These are phyloP conservation scores for Spinibarbus caldwelli DNA, from an alignment of 2,797 vertebrate genomes.

Conservation along the genomic window DNA sequence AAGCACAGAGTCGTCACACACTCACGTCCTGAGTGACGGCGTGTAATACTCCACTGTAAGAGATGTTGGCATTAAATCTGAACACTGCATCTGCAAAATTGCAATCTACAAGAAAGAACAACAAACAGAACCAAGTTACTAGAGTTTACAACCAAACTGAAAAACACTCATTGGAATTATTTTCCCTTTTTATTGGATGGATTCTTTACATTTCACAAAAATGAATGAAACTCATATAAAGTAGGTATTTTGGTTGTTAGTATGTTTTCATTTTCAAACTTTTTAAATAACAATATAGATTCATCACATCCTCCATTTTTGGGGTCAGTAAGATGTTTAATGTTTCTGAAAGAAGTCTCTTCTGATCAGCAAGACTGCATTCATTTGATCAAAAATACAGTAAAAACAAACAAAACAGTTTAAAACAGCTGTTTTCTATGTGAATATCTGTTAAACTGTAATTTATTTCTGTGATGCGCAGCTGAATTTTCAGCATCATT, in stretches of 20 bases:
- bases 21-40: constrained; percentile 99
- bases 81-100: constrained; percentile 97
- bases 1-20: not conserved
- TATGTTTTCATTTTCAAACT: not conserved
- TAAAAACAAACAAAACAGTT: not conserved
- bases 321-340: too few species aligned
- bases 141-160: not conserved
- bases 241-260: too few species aligned
- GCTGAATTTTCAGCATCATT: too few species aligned
- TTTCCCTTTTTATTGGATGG: not conserved
- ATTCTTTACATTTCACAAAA: not conserved
- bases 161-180: not conserved
- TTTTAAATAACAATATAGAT: not conserved
- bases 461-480: too few species aligned
- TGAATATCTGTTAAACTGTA: not conserved
- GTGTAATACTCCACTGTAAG: constrained; percentile 97
- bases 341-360: not conserved
- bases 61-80: constrained; percentile 97
- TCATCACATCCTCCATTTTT: not conserved
- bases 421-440: not conserved
- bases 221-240: too few species aligned
- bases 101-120: constrained; percentile 79
- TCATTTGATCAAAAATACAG: not conserved
- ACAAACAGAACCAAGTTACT: not conserved
- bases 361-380: rapidly evolving